Percentiles rank a stretch among this genome's conserved stretches.
Conservation (phyloP, 2,888 invertebrate species). For the Polydrusus tereticollis region DNA sequence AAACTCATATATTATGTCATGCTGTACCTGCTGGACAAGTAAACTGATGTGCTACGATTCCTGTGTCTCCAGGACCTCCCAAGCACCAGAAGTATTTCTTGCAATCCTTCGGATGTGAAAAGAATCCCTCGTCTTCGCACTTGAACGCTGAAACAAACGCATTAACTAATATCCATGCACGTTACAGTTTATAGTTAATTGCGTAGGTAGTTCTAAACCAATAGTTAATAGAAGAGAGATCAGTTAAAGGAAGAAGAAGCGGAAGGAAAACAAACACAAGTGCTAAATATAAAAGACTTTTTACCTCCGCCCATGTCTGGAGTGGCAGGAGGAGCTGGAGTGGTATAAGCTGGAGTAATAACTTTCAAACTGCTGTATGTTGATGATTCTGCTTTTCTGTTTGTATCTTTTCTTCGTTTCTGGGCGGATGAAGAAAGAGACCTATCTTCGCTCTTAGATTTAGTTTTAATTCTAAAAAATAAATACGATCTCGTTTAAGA, state of each 20-base stretch:
- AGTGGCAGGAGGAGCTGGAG: constrained; percentile 89
- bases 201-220: too few species aligned
- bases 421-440: constrained; percentile 48
- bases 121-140: constrained; percentile 94
- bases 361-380: constrained; percentile 65
- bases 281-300: too few species aligned
- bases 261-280: too few species aligned
- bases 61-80: constrained; percentile 89
- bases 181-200: too few species aligned
- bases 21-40: constrained; percentile 87
- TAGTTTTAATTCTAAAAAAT: constrained; percentile 51
- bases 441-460: constrained; percentile 48
- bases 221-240: too few species aligned
- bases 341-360: constrained; percentile 69
- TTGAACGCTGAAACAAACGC: constrained; percentile 78
- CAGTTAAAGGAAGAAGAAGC: too few species aligned
- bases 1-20: neutral
- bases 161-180: neutral
- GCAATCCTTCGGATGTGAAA: constrained; percentile 91
- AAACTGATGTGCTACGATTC: constrained; percentile 92
- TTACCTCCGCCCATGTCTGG: constrained; percentile 89
- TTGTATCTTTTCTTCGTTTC: constrained; percentile 54
- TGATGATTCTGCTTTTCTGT: constrained; percentile 67
- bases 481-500: neutral
- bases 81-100: constrained; percentile 96